Conservation (phyloP, 1,140 invertebrate genomes). For the Drosophila bipectinata region DNA sequence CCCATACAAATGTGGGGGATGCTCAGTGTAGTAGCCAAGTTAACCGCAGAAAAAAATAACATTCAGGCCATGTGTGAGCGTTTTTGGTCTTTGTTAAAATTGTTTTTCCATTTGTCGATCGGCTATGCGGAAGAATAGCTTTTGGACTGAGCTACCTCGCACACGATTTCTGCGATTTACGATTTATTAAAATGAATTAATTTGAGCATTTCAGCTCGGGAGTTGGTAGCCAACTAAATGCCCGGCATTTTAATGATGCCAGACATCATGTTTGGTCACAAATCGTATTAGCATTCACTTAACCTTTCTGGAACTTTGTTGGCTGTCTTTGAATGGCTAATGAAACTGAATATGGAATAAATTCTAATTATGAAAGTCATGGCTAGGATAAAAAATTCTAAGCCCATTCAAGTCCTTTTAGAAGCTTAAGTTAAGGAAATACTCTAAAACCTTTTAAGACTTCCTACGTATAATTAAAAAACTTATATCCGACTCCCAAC, state of each 20-base stretch:
- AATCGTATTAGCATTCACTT: slow-evolving; percentile 65
- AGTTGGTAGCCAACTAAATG: slow-evolving; percentile 40
- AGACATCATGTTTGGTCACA: slow-evolving; percentile 31
- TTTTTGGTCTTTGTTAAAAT: slow-evolving; percentile 63
- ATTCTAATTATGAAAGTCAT: slow-evolving; percentile 13
- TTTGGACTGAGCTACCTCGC: slow-evolving; percentile 24
- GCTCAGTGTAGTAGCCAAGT: slow-evolving; percentile 5
- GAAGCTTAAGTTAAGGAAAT: not conserved
- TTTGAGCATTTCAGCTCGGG: slow-evolving; percentile 66
- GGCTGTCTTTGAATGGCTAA: slow-evolving; percentile 11
- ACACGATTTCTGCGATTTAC: slow-evolving; percentile 52
- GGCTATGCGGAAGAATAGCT: slow-evolving; percentile 71
- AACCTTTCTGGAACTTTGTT: slow-evolving; percentile 42
- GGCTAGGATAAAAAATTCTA: not conserved
- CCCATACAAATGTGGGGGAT: slow-evolving; percentile 51
- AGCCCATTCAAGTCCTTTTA: not conserved
- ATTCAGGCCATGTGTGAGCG: slow-evolving; percentile 38
- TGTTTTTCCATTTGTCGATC: slow-evolving; percentile 36
- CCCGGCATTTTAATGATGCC: slow-evolving; percentile 74
- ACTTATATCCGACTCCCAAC: not conserved
- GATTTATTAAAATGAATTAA: slow-evolving; percentile 83
- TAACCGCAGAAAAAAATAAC: not conserved
- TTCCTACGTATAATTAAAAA: too few species aligned
- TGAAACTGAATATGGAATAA: slow-evolving; percentile 10
- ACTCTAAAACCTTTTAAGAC: not conserved